These are phyloP conservation scores for Anoura caudifer DNA, from an alignment of 2,113 vertebrate species.

Conservation along the genomic window DNA sequence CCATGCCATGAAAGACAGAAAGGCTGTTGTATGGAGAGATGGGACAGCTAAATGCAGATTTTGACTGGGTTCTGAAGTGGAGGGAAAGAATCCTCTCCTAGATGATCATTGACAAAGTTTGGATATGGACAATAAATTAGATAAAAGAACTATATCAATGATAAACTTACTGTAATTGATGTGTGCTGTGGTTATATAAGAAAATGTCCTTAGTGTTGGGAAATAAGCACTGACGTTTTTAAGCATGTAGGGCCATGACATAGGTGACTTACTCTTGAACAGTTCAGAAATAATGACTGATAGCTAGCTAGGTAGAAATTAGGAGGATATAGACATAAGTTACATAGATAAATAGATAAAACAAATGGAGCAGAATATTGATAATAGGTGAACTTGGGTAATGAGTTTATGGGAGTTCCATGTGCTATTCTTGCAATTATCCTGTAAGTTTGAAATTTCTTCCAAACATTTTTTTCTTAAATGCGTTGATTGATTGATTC, in stretches of 20 bases:
- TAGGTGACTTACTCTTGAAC: neutral
- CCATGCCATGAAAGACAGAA: neutral
- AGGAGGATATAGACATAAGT: neutral
- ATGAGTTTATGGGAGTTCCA: neutral
- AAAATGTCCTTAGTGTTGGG: neutral
- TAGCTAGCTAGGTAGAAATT: neutral
- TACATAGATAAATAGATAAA: neutral
- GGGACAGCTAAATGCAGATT: neutral
- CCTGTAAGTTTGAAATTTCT: neutral
- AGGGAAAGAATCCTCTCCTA: neutral
- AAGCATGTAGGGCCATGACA: neutral
- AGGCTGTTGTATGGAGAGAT: neutral
- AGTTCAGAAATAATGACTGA: neutral
- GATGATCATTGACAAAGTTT: neutral
- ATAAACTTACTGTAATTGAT: neutral
- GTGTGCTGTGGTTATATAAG: neutral
- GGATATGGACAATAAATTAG: neutral
- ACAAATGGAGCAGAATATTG: neutral
- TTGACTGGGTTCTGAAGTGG: neutral
- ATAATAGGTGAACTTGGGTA: neutral
- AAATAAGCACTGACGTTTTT: neutral
- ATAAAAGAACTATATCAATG: neutral
- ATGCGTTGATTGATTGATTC: neutral
- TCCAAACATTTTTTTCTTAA: neutral
- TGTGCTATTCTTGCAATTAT: neutral